Percentiles rank a stretch among this genome's conserved stretches.
phyloP scores from a whole-genome alignment of 1,140 invertebrate species.

The Caenorhabditis inopinata region DNA sequence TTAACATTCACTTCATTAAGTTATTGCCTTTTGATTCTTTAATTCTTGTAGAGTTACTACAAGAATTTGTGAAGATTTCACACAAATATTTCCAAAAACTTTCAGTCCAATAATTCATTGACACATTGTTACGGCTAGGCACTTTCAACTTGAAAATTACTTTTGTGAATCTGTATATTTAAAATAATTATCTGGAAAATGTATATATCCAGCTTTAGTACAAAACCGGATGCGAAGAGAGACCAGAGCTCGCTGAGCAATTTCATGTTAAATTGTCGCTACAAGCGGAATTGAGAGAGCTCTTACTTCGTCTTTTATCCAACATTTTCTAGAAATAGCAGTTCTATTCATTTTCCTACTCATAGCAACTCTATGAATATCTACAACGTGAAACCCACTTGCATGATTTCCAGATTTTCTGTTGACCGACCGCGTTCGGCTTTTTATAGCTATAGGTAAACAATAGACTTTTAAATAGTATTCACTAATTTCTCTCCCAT shows the following conservation, averaged over 20 bases:
- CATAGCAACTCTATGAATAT: background rate
- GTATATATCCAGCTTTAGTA: no score
- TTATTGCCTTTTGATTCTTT: no score
- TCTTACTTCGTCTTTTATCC: constrained; percentile 4
- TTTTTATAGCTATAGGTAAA: background rate
- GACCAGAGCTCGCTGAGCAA: constrained; percentile 30
- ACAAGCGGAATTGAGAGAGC: constrained; percentile 26
- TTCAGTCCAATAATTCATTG: no score
- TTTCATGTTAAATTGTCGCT: constrained; percentile 26
- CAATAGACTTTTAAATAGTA: background rate
- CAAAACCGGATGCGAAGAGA: constrained; percentile 7
- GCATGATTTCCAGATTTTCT: background rate
- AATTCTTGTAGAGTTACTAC: no score
- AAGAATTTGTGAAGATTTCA: no score
- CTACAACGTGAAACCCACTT: background rate
- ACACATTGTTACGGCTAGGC: no score
- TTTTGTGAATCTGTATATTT: no score
- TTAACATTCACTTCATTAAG: no score
- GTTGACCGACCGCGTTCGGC: background rate
- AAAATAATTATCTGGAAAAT: no score
- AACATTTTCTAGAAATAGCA: background rate
- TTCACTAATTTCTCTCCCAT: no score
- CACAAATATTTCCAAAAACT: no score
- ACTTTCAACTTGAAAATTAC: no score
- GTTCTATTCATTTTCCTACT: background rate